Conservation (phyloP, 2,888 invertebrate genomes). For the Netelia inedita region DNA sequence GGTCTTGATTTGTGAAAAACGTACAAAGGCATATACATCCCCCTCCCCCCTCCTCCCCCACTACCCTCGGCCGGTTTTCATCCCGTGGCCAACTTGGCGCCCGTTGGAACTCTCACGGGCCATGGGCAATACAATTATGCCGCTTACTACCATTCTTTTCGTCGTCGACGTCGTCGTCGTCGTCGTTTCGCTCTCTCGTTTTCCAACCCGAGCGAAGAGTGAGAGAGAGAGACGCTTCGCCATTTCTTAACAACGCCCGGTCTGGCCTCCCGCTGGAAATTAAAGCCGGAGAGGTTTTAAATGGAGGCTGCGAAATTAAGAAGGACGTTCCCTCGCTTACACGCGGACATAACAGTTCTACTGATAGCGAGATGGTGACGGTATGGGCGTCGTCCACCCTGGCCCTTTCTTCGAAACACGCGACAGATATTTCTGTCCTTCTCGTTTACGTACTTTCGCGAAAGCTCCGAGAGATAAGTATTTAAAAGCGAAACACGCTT, state of each 20-base stretch:
- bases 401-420: conserved; percentile 54
- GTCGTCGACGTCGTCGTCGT: not conserved
- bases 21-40: conserved; percentile 63
- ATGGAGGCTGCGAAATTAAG: conserved; percentile 71
- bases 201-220: conserved; percentile 8
- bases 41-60: too few species aligned
- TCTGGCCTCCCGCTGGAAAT: conserved; percentile 58
- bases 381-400: conserved; percentile 29
- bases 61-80: not conserved
- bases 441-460: conserved; percentile 7
- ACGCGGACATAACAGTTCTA: conserved; percentile 45
- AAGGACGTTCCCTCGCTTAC: conserved; percentile 67
- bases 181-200: conserved; percentile 55
- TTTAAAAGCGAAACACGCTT: conserved; percentile 61
- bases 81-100: conserved; percentile 48
- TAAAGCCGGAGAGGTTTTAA: conserved; percentile 67
- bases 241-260: conserved; percentile 47
- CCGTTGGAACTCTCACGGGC: conserved; percentile 42
- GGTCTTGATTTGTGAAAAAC: conserved; percentile 70
- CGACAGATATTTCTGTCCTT: conserved; percentile 33
- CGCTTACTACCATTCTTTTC: conserved; percentile 45
- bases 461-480: conserved; percentile 52
- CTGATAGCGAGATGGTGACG: conserved; percentile 19
- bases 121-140: conserved; percentile 51
- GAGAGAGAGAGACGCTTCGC: conserved; percentile 34